phyloP scores from a whole-genome alignment of 1,140 invertebrate genomes.

The Magallana ariakensis region DNA sequence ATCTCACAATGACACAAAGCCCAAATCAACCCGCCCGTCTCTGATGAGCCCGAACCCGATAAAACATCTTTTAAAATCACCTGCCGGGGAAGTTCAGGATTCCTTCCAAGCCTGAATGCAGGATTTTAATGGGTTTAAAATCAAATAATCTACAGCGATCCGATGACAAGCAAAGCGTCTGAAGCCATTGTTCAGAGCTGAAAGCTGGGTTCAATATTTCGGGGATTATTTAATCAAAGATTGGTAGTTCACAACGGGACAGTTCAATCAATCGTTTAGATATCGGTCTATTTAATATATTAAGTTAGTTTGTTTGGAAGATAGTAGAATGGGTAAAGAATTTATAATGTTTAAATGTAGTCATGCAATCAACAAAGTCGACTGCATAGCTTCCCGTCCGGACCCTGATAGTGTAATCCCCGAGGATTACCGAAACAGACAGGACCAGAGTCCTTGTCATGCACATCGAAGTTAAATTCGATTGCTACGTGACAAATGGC shows the following conservation, averaged over 20 bases:
- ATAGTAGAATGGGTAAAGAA: constrained; percentile 4
- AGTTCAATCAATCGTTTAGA: not conserved
- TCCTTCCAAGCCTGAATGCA: not conserved
- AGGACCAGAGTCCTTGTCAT: not conserved
- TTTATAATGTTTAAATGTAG: not conserved
- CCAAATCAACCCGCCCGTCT: not conserved
- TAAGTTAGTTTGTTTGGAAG: constrained; percentile 29
- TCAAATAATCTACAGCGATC: constrained; percentile 33
- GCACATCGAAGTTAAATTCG: constrained; percentile 13
- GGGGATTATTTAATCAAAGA: constrained; percentile 20
- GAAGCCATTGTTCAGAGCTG: constrained; percentile 31
- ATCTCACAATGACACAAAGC: not conserved
- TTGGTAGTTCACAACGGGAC: not conserved
- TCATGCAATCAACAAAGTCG: not conserved
- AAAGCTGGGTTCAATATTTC: constrained; percentile 2
- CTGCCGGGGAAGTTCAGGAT: not conserved
- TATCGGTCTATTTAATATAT: constrained; percentile 22
- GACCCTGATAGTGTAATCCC: not conserved
- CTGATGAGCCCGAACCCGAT: not conserved
- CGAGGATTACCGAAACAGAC: not conserved
- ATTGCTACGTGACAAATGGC: constrained; percentile 17
- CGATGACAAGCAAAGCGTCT: constrained; percentile 16
- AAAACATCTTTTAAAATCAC: constrained; percentile 28
- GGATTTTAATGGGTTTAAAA: constrained; percentile 33
- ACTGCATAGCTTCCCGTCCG: not conserved